phyloP scores from a whole-genome alignment of 37 sponge, comb jelly and placozoan species.

The Hexactinellida sp. region DNA sequence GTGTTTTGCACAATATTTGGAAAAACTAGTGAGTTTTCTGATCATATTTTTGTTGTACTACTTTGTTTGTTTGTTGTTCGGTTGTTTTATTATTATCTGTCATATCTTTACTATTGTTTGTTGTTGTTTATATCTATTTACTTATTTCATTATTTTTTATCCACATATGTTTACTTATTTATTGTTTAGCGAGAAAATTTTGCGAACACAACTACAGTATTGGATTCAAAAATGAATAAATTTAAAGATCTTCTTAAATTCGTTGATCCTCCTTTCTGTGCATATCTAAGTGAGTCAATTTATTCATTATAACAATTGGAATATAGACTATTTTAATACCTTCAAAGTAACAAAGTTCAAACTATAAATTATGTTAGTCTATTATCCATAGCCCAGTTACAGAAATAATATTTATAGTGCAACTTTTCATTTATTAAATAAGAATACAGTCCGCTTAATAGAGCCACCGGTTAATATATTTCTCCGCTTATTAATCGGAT shows the following conservation, averaged over 20 bases:
- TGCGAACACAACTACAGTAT: background rate
- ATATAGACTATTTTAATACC: background rate
- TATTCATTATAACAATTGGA: background rate
- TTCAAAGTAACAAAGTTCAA: too few relatives aligned
- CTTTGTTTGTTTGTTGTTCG: background rate
- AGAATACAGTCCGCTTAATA: too few relatives aligned
- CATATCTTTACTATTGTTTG: too few relatives aligned
- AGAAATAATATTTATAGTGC: too few relatives aligned
- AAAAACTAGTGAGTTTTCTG: constrained; percentile 69
- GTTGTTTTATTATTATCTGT: too few relatives aligned
- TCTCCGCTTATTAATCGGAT: too few relatives aligned
- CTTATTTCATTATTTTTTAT: too few relatives aligned
- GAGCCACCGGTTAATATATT: too few relatives aligned
- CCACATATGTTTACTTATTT: background rate
- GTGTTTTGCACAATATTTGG: constrained; percentile 93
- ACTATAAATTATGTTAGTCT: background rate
- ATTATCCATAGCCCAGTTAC: background rate
- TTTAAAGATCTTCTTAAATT: constrained; percentile 5
- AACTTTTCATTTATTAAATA: too few relatives aligned
- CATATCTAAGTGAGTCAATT: background rate
- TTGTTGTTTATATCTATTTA: too few relatives aligned
- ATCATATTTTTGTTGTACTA: too few relatives aligned
- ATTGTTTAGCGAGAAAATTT: background rate
- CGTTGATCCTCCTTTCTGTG: constrained; percentile 4
- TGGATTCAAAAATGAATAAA: background rate